Evolutionary conservation across 2,888 invertebrate species (phyloP).

Genomic region (Drosophila kuntzei): DNA sequence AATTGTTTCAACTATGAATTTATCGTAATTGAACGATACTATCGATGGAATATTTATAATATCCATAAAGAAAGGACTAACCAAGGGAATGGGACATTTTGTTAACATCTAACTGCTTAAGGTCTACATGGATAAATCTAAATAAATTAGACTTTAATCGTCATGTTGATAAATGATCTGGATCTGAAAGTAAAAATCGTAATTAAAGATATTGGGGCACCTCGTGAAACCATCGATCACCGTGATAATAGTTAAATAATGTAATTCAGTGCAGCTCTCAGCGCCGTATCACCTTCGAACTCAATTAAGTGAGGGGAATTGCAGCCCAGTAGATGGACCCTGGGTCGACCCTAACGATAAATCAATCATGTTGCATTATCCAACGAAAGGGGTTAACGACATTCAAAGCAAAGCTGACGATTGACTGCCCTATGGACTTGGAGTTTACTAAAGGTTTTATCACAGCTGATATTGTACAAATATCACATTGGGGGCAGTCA

Average conservation of each 20-base stretch:
- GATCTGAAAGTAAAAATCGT: slow-evolving; percentile 8
- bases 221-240: slow-evolving; percentile 49
- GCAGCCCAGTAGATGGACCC: slow-evolving; percentile 27
- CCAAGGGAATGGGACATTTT: background rate
- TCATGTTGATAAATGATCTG: slow-evolving; percentile 15
- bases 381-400: slow-evolving; percentile 64
- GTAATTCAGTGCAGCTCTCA: slow-evolving; percentile 36
- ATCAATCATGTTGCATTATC: slow-evolving; percentile 65
- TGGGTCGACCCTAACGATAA: slow-evolving; percentile 45
- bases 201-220: slow-evolving; percentile 15
- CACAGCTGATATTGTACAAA: slow-evolving; percentile 52
- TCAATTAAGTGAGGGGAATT: slow-evolving; percentile 35
- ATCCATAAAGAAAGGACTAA: no score
- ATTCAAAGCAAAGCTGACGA: slow-evolving; percentile 55
- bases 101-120: background rate
- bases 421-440: slow-evolving; percentile 54
- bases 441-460: slow-evolving; percentile 50
- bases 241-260: slow-evolving; percentile 26
- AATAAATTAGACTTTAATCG: slow-evolving; percentile 3
- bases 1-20: no score
- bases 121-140: background rate
- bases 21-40: background rate
- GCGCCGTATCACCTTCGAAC: background rate
- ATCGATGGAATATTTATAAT: no score
- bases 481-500: slow-evolving; percentile 15